phyloP scores from a whole-genome alignment of 1,140 invertebrate species.

The Acromyrmex echinatior region DNA sequence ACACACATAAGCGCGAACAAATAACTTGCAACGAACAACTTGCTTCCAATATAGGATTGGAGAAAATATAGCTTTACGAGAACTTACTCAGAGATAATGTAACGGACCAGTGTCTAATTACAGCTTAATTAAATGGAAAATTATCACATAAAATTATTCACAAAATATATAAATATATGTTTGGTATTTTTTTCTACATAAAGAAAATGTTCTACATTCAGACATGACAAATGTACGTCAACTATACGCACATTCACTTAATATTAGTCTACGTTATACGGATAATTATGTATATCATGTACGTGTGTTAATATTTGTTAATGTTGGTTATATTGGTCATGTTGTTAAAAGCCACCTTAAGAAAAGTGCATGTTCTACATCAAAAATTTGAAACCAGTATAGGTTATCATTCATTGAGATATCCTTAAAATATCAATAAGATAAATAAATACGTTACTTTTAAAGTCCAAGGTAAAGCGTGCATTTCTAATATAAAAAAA shows the following conservation, averaged over 20 bases:
- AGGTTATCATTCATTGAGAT: not conserved
- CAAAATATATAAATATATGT: too few species aligned
- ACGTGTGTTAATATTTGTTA: too few species aligned
- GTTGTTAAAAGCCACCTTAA: too few species aligned
- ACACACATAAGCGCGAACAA: not conserved
- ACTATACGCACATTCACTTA: too few species aligned
- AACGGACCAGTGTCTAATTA: not conserved
- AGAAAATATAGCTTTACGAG: not conserved
- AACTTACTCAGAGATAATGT: not conserved
- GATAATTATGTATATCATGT: too few species aligned
- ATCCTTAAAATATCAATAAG: constrained; percentile 25
- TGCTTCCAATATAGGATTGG: not conserved
- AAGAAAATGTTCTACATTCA: too few species aligned
- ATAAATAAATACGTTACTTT: not conserved
- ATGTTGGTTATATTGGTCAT: too few species aligned
- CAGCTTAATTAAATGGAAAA: not conserved
- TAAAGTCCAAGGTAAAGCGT: not conserved
- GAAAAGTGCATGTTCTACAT: not conserved
- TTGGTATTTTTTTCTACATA: too few species aligned
- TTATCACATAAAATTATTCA: not conserved
- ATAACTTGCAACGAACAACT: not conserved
- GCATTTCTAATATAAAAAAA: not conserved
- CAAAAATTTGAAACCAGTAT: constrained; percentile 2
- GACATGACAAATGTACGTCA: too few species aligned
- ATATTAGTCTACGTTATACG: too few species aligned